phyloP scores from a whole-genome alignment of 2,113 vertebrate genomes.

The Phoenicopterus ruber region DNA sequence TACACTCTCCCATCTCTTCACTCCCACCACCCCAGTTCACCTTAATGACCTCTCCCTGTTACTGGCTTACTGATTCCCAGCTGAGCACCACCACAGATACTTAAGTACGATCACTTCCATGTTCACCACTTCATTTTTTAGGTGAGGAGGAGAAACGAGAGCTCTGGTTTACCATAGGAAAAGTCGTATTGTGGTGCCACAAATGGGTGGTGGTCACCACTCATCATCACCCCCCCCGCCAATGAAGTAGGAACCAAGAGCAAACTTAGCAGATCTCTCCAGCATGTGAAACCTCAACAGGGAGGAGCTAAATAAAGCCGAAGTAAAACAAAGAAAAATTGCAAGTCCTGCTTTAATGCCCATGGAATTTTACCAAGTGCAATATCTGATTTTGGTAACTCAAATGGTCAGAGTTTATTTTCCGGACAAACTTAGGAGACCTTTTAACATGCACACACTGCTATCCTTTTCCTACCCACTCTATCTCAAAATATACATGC shows the following conservation, averaged over 20 bases:
- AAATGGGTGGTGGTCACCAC: neutral
- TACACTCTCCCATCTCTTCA: neutral
- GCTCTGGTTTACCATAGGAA: neutral
- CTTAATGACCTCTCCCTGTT: neutral
- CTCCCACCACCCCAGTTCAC: neutral
- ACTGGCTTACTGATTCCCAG: neutral
- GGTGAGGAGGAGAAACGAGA: neutral
- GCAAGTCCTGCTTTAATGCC: neutral
- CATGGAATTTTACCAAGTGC: neutral
- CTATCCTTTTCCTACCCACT: neutral
- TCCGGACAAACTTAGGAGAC: neutral
- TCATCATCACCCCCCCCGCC: neutral
- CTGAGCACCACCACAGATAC: neutral
- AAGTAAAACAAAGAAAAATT: neutral
- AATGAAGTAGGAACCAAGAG: neutral
- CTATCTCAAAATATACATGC: neutral
- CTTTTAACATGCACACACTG: neutral
- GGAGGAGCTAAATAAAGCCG: neutral
- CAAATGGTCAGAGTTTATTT: neutral
- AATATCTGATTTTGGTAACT: neutral
- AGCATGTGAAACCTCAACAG: neutral
- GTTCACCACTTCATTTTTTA: neutral
- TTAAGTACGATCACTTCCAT: neutral
- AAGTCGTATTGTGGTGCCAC: neutral
- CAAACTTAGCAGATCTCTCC: neutral